Percentiles rank a stretch among this genome's conserved stretches.
These are phyloP conservation scores for Drymonia ruficornis DNA, from an alignment of 2,888 invertebrate species.

Conservation along the genomic window DNA sequence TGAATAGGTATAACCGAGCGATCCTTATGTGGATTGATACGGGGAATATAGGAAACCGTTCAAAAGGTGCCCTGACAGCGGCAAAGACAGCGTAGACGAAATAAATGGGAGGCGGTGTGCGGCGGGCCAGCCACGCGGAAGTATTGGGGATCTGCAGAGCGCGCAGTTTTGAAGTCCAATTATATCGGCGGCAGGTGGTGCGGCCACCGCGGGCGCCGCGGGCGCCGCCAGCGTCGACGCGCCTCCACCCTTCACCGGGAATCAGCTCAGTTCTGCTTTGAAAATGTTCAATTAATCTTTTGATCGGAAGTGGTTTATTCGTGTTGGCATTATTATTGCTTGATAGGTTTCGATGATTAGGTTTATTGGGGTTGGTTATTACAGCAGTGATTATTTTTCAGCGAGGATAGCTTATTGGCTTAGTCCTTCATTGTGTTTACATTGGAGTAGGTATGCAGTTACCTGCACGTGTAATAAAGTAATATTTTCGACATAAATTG, in stretches of 20 bases:
- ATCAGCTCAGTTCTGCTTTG: constrained; percentile 26
- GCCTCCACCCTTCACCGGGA: constrained; percentile 27
- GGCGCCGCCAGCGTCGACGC: constrained; percentile 29
- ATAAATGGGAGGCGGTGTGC: constrained; percentile 74
- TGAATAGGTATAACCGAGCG: constrained; percentile 18
- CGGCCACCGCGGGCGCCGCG: constrained; percentile 45
- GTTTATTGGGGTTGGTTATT: too few relatives aligned
- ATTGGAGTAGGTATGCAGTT: too few relatives aligned
- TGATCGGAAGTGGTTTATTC: constrained; percentile 15
- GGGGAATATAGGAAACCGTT: constrained; percentile 76
- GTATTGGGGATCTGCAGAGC: constrained; percentile 81
- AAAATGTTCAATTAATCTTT: constrained; percentile 23
- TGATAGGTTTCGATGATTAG: not conserved
- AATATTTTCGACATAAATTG: too few relatives aligned
- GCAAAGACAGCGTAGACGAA: constrained; percentile 80
- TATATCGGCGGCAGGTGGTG: constrained; percentile 76
- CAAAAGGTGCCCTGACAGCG: constrained; percentile 76
- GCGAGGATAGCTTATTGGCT: too few relatives aligned
- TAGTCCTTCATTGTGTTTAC: too few relatives aligned
- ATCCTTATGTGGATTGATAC: constrained; percentile 71
- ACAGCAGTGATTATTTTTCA: too few relatives aligned
- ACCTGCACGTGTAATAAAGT: too few relatives aligned
- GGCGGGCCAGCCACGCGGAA: constrained; percentile 75
- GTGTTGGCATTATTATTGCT: not conserved
- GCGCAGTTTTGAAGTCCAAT: constrained; percentile 84